phyloP scores from a whole-genome alignment of 2,888 invertebrate genomes.

The Caenorhabditis becei region DNA sequence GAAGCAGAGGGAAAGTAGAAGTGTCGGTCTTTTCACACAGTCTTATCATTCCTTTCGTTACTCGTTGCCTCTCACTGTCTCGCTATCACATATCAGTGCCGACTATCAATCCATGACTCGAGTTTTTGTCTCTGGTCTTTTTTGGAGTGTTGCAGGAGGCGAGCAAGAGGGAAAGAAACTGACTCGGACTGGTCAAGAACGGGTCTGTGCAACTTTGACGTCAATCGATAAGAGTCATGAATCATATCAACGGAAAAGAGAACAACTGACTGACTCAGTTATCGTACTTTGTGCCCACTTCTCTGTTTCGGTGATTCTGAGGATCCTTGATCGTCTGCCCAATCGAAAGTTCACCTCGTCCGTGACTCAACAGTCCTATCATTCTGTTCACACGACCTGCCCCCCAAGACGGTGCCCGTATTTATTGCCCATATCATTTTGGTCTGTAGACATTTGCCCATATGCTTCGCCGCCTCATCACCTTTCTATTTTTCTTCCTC shows the following conservation, averaged over 20 bases:
- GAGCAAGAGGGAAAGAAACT: constrained; percentile 10
- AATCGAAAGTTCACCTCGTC: neutral
- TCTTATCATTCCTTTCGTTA: constrained; percentile 30
- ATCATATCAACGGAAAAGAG: too few species aligned
- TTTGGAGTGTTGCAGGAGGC: neutral
- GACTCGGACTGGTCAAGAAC: too few species aligned
- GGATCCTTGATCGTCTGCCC: too few species aligned
- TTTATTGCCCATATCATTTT: constrained; percentile 28
- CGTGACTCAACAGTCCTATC: neutral
- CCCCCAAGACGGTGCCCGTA: neutral
- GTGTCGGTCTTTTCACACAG: constrained; percentile 21
- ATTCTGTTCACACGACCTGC: neutral
- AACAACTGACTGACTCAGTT: too few species aligned
- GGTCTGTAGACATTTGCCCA: neutral
- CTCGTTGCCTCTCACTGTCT: too few species aligned
- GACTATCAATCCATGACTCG: constrained; percentile 40
- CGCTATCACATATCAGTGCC: too few species aligned
- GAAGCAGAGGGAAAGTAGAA: constrained; percentile 25
- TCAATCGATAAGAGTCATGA: too few species aligned
- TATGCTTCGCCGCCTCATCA: constrained; percentile 29
- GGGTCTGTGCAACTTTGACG: too few species aligned
- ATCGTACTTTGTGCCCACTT: too few species aligned
- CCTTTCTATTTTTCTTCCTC: constrained; percentile 23
- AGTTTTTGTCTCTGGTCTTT: constrained; percentile 10
- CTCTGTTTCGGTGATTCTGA: too few species aligned